Base-by-base conservation (phyloP, 2,113 vertebrate species). In the Poeciliopsis occidentalis region DNA sequence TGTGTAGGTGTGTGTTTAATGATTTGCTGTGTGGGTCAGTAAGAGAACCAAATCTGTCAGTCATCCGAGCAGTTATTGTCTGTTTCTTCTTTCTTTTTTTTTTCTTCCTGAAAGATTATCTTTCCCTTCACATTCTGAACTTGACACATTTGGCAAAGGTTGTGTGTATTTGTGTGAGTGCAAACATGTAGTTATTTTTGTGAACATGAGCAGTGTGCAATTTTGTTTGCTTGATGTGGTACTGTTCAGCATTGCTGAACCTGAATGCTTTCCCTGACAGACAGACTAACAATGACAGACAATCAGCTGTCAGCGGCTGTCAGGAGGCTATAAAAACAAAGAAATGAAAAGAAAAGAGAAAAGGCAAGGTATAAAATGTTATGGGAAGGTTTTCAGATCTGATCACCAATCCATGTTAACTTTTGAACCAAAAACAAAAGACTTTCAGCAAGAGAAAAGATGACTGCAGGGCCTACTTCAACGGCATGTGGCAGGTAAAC, bases 21-120 rank as follows among this genome's bases (percentile, higher is more conserved):
- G 10, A 81, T 85, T 80, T 86, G 54, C 64, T 62, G 76, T 67
- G 78, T 75, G 83, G 78, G 82, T 89, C 88, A 88, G 74, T 65
- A 12, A 62, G 60, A 82, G 77, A 88, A 66, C 69, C 57, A 67
- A 70, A 87, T 69, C 88, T 80, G 88, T 85, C 85, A 87, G 63
- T 91, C 88, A 82, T 64, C 34, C 63, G 37, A 69, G 78, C 26
- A 64, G 60, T 69, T 60, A 67, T 71, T 71, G 13, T 41, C 73
- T 69, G 13, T 41, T 41, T 41, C 39, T 12, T 39, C 11, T 39
- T 39, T 32, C 8, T 1, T 12, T 15, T 44, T 67, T 82, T 80
- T 76, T 64, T 75, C 69, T 61, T 65, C 34, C 30, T 69, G 51
- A 60, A 71, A 75, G 79, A 76, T 60, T 71, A 47, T 73, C 71